phyloP scores from a whole-genome alignment of 1,140 invertebrate species.

The Bombyx mori region ASM3026992v2 NC_085123.1:13682001-13682500 shows the following conservation, averaged over 20 bases:
- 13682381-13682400: too few relatives aligned
- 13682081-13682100: slow-evolving; percentile 75
- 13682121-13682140: slow-evolving; percentile 67
- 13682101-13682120: slow-evolving; percentile 85
- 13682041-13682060: slow-evolving; percentile 89
- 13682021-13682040: slow-evolving; percentile 83
- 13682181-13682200: slow-evolving; percentile 88
- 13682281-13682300: slow-evolving; percentile 85
- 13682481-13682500: too few relatives aligned
- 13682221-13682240: slow-evolving; percentile 90
- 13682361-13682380: too few relatives aligned
- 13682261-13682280: slow-evolving; percentile 83
- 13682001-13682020: slow-evolving; percentile 75
- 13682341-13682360: neutral
- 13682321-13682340: neutral
- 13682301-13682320: slow-evolving; percentile 91
- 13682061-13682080: slow-evolving; percentile 81
- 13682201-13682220: slow-evolving; percentile 80
- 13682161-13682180: slow-evolving; percentile 91
- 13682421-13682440: too few relatives aligned
- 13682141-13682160: slow-evolving; percentile 79
- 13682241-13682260: slow-evolving; percentile 95
- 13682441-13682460: too few relatives aligned
- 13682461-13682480: too few relatives aligned
- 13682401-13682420: too few relatives aligned